Evolutionary conservation across 2,113 vertebrate genomes (phyloP).

Genomic region (Xenus cinereus): DNA sequence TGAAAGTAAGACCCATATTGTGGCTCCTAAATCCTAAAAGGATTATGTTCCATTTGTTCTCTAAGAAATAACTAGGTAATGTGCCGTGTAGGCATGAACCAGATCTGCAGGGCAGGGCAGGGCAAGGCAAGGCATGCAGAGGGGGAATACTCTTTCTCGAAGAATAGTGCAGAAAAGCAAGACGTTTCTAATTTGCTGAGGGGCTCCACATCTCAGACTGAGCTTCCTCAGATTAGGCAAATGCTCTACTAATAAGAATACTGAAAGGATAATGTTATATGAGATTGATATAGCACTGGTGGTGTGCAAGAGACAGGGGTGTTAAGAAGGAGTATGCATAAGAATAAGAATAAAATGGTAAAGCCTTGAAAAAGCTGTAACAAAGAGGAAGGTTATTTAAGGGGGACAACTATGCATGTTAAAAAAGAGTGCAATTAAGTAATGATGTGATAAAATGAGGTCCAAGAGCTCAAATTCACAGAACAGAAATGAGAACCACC

Average conservation of each 20-base stretch:
- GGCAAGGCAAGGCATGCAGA: not conserved
- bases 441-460: fast-evolving
- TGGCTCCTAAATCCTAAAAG: not conserved
- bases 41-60: not conserved
- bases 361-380: not conserved
- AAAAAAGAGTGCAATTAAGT: not conserved
- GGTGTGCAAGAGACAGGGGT: not conserved
- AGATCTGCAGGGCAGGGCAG: not conserved
- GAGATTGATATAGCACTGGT: not conserved
- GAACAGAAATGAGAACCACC: not conserved
- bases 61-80: not conserved
- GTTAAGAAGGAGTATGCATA: not conserved
- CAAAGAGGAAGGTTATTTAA: not conserved
- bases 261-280: not conserved
- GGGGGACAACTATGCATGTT: not conserved
- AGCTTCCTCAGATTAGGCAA: not conserved
- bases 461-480: not conserved
- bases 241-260: not conserved
- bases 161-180: not conserved
- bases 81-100: not conserved
- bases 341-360: not conserved
- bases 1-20: not conserved
- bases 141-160: not conserved
- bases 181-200: not conserved
- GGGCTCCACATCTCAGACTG: not conserved